Conservation (phyloP, 2,888 invertebrate species). For the Neoascia interrupta region DNA sequence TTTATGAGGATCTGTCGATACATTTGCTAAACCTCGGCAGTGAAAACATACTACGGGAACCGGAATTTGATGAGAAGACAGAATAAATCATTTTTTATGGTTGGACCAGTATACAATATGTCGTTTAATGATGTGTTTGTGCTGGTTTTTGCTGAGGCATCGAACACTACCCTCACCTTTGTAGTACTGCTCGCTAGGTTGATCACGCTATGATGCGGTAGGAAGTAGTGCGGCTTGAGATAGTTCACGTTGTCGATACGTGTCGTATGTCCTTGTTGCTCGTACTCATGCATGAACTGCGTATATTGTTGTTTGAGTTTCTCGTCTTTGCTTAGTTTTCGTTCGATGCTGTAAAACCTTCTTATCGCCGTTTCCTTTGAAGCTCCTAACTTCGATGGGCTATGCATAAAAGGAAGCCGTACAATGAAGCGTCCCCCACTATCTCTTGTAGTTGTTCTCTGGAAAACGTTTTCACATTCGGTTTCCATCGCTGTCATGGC, state of each 20-base stretch:
- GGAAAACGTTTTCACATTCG: constrained; percentile 9
- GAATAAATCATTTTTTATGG: constrained; percentile 64
- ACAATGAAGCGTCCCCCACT: neutral
- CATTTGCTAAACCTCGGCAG: constrained; percentile 71
- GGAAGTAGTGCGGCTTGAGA: neutral
- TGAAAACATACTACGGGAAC: constrained; percentile 45
- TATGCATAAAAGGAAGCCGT: neutral
- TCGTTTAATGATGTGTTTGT: too few species aligned
- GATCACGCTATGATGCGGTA: too few species aligned
- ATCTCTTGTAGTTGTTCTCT: neutral
- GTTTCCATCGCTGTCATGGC: neutral
- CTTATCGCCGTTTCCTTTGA: neutral
- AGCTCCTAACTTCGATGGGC: neutral
- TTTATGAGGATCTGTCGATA: constrained; percentile 70
- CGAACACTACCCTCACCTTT: neutral
- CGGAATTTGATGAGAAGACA: constrained; percentile 10
- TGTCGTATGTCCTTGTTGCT: neutral
- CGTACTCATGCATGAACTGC: neutral
- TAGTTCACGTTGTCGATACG: too few species aligned
- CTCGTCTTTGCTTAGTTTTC: too few species aligned
- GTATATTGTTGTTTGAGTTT: neutral
- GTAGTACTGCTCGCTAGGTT: neutral
- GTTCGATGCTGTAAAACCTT: too few species aligned
- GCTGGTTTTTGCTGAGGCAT: neutral
- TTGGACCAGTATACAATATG: too few species aligned